Conservation (phyloP, 1,140 invertebrate genomes). For the Hycleus cichorii region DNA sequence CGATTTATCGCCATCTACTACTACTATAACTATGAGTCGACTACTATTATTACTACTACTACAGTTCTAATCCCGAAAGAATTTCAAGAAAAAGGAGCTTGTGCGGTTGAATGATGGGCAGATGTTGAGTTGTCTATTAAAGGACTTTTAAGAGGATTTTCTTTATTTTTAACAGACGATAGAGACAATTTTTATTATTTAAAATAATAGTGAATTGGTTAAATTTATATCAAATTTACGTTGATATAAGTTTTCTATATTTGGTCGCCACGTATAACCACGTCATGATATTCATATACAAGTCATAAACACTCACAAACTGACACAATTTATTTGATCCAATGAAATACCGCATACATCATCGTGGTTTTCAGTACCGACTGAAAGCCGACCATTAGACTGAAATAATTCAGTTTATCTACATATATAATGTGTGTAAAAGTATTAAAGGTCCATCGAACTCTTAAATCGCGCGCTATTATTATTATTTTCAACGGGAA, state of each 20-base stretch:
- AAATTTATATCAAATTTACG: not conserved
- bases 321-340: slow-evolving; percentile 27
- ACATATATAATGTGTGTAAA: too few species aligned
- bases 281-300: slow-evolving; percentile 13
- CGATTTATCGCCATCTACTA: slow-evolving; percentile 25
- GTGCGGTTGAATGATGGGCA: not conserved
- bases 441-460: too few species aligned
- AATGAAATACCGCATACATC: slow-evolving; percentile 19
- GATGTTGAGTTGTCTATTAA: too few species aligned
- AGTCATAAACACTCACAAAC: slow-evolving; percentile 16
- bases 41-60: not conserved
- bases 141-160: too few species aligned
- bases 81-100: not conserved
- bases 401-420: slow-evolving; percentile 7
- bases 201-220: not conserved
- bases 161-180: too few species aligned
- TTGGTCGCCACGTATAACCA: slow-evolving; percentile 6
- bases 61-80: not conserved
- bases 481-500: too few species aligned
- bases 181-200: too few species aligned
- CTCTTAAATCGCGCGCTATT: too few species aligned
- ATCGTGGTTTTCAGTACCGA: slow-evolving; percentile 7
- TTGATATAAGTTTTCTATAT: not conserved
- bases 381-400: slow-evolving; percentile 10
- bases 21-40: not conserved